These are phyloP conservation scores for Psophia crepitans DNA, from an alignment of 2,113 vertebrate species.

Conservation along the genomic window DNA sequence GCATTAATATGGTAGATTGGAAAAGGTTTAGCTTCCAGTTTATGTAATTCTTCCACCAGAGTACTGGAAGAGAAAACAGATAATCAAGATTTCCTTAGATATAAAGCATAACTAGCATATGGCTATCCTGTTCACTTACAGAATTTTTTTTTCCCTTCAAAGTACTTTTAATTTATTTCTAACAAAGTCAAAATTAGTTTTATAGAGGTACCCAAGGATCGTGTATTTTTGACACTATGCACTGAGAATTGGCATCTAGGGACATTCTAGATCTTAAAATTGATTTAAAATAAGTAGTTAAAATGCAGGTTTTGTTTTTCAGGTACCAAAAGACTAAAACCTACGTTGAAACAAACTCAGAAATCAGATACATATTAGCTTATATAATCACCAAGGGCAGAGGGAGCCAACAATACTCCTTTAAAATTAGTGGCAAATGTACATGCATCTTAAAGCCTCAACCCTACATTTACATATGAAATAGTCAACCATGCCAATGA, in stretches of 20 bases:
- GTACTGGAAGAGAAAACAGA: background rate
- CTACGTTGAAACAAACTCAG: background rate
- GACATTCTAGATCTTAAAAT: background rate
- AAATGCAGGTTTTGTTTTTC: background rate
- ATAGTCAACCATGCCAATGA: background rate
- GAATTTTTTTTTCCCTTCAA: background rate
- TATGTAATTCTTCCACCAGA: background rate
- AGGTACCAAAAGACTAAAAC: background rate
- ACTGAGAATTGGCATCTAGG: background rate
- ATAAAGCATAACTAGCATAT: background rate
- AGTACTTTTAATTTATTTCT: background rate
- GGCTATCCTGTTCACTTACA: background rate
- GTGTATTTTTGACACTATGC: background rate
- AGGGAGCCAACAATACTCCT: background rate
- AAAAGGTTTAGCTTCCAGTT: background rate
- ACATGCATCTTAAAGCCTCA: constrained; percentile 5
- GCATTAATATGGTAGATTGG: accelerated
- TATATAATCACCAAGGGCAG: background rate
- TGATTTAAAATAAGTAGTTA: background rate
- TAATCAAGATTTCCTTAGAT: background rate
- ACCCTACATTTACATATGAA: background rate
- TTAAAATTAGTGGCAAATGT: background rate
- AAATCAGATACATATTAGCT: background rate
- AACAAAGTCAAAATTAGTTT: background rate
- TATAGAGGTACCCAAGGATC: background rate